Base-by-base conservation (phyloP, 2,797 vertebrate genomes). In the Liasis olivaceus region DNA sequence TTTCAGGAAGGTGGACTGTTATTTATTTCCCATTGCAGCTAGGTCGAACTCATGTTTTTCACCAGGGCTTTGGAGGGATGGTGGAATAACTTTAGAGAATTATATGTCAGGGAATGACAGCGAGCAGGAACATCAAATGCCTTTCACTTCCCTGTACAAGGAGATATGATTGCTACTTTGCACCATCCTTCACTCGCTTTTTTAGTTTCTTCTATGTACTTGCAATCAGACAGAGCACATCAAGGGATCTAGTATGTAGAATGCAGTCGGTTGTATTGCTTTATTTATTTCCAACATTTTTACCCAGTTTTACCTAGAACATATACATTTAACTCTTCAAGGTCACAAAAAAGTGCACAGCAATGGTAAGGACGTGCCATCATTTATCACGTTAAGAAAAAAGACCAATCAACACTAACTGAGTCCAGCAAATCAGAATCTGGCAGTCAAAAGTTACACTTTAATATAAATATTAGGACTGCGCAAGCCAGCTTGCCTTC, bases 1-100 rank as follows among this genome's bases (percentile, higher is more conserved):
- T 54, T 54, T 54, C 54, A 47, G 2, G 87, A 94, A 95, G 91
- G 36, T 1, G 89, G 94, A 94, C 92, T 90, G 94, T 12, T n/a
- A 56, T 72, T 24, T 36, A 42, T 60, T 5, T 62, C 42, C 22
- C 15, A 14, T 20, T 47, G 24, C 9, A 42, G 59, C 2, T 62
- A 51, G 8, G 62, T 42, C 2, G 20, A 59, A 11, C 11, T 7
- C 26, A 13, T 84, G 36, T n/a, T 90, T 60, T 62, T 51, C 1
- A 51, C 5, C 51, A 63, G 36, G 8, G 66, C 66, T 69, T 69
- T 69, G 14, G n/a, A 31, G 28, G 5, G 13, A 4, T 6, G 5
- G 66, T 15, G 9, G 28, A 64, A 90, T 26, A 62, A 62, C 12
- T 12, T 54, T 54, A 85, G 58, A 62, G 47, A 26, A 26, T 58